Evolutionary conservation across 53 echinoderm and acorn worm species (phyloP).

Genomic region (Antedon mediterranea): DNA sequence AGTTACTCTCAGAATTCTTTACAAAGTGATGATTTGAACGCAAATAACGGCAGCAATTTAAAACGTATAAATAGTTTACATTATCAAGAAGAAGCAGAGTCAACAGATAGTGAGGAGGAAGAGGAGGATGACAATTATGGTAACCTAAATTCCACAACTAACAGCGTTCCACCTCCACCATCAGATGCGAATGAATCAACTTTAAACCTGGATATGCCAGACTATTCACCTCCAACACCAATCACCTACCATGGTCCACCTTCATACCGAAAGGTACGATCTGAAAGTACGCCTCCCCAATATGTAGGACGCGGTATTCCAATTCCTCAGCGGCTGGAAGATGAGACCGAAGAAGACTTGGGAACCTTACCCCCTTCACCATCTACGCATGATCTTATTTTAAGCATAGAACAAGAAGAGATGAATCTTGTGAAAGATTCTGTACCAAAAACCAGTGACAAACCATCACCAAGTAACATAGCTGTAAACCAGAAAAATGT

Average conservation of each 20-base stretch:
- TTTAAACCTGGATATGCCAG: constrained; percentile 32
- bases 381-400: constrained; percentile 39
- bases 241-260: neutral
- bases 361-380: constrained; percentile 17
- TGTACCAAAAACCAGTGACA: neutral
- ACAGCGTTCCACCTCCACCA: constrained; percentile 36
- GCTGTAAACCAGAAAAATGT: neutral
- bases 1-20: neutral
- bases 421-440: neutral
- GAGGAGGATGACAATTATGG: constrained; percentile 21
- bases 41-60: neutral
- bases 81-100: neutral
- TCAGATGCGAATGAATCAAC: constrained; percentile 39
- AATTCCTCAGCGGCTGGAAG: constrained; percentile 4
- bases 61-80: neutral
- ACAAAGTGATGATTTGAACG: neutral
- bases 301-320: constrained; percentile 16
- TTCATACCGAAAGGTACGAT: neutral
- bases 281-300: constrained; percentile 40
- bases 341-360: neutral
- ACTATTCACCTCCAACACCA: constrained; percentile 73
- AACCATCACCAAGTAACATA: neutral
- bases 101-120: neutral
- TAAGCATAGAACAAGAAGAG: neutral
- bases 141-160: constrained; percentile 2